phyloP scores from a whole-genome alignment of 2,888 invertebrate genomes.

The Pegoplata infirma region DNA sequence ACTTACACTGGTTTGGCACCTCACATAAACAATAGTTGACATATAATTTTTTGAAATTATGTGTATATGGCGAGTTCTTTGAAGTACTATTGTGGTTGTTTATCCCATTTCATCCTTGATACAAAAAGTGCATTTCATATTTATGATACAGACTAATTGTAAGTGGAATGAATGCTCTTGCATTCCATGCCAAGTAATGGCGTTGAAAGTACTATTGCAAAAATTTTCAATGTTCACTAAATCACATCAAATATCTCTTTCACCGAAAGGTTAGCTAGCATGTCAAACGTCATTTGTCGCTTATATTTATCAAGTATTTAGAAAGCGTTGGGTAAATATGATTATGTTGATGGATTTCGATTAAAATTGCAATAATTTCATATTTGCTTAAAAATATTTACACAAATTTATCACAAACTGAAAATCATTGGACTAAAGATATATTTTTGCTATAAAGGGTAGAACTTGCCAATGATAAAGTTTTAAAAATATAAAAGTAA shows the following conservation, averaged over 20 bases:
- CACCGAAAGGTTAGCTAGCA: constrained; percentile 52
- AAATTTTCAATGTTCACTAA: no score
- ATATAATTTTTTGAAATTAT: no score
- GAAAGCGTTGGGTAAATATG: constrained; percentile 69
- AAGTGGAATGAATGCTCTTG: no score
- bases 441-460: constrained; percentile 32
- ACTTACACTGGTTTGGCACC: no score
- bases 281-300: constrained; percentile 62
- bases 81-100: no score
- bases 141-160: no score
- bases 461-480: neutral
- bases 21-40: no score
- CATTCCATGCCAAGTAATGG: no score
- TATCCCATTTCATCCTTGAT: no score
- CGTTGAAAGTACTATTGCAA: no score
- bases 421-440: constrained; percentile 24
- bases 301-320: constrained; percentile 65
- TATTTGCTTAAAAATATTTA: constrained; percentile 49
- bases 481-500: constrained; percentile 9
- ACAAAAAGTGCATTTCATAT: no score
- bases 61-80: no score
- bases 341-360: constrained; percentile 67
- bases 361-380: constrained; percentile 64
- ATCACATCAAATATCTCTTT: neutral
- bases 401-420: constrained; percentile 6